These are phyloP conservation scores for Rhodeus uyekii DNA, from an alignment of 2,797 vertebrate species.

Conservation along the genomic window DNA sequence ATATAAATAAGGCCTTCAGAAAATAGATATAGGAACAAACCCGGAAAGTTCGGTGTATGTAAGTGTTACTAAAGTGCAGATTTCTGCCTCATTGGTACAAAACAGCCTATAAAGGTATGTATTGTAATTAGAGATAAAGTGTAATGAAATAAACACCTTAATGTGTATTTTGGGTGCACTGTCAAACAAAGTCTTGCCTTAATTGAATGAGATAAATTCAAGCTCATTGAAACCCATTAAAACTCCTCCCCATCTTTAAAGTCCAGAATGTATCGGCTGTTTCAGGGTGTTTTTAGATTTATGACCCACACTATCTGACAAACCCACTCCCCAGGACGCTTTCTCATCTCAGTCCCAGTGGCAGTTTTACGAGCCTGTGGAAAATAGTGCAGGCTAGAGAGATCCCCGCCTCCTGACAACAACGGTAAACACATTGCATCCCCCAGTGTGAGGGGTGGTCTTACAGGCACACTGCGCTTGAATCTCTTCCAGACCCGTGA, in stretches of 20 bases:
- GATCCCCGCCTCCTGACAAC: slow-evolving; percentile 64
- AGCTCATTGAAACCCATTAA: background rate
- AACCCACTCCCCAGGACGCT: slow-evolving; percentile 29
- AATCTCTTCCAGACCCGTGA: slow-evolving; percentile 23
- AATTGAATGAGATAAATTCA: background rate
- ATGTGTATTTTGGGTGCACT: background rate
- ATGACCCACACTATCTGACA: slow-evolving; percentile 42
- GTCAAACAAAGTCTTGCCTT: background rate
- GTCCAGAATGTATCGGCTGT: background rate
- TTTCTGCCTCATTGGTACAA: background rate
- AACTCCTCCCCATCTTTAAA: slow-evolving; percentile 30
- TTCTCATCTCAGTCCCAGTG: slow-evolving; percentile 56
- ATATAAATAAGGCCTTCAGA: no score
- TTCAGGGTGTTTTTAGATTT: slow-evolving; percentile 47
- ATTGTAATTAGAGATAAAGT: background rate
- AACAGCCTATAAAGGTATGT: background rate
- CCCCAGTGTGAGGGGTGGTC: slow-evolving; percentile 17
- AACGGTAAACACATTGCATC: slow-evolving; percentile 49
- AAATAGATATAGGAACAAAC: no score
- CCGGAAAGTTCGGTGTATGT: no score
- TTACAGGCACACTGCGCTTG: background rate
- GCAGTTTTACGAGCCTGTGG: slow-evolving; percentile 73
- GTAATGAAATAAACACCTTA: background rate
- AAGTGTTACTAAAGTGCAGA: no score
- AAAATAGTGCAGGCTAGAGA: slow-evolving; percentile 67